Conservation (phyloP, 92 coral and sea anemone genomes). For the Desmophyllum pertusum region DNA sequence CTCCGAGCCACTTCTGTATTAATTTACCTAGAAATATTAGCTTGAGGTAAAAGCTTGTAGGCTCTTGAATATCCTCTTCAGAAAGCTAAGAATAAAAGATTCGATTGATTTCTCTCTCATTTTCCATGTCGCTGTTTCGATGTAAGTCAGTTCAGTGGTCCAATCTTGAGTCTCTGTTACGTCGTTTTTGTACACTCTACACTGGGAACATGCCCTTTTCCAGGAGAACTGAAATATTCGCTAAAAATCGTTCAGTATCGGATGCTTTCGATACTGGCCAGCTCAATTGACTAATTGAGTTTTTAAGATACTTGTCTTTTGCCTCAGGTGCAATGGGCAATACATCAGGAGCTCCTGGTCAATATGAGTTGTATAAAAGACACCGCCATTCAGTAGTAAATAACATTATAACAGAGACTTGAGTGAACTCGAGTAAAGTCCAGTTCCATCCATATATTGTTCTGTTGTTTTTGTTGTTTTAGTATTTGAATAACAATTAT, state of each 20-base stretch:
- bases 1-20: not conserved
- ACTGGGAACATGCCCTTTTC: not conserved
- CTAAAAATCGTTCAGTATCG: not conserved
- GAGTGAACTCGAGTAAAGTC: not conserved
- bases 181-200: no score
- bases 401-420: not conserved
- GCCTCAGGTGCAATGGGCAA: not conserved
- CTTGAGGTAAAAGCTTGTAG: not conserved
- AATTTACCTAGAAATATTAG: not conserved
- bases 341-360: not conserved
- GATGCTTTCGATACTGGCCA: not conserved
- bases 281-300: not conserved
- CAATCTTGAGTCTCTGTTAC: no score
- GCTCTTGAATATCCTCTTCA: not conserved
- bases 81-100: not conserved
- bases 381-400: not conserved
- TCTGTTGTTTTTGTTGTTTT: no score
- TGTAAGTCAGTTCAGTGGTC: not conserved
- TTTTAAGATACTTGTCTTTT: not conserved
- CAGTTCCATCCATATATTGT: no score
- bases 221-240: not conserved
- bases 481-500: no score
- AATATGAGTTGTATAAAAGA: not conserved
- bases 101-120: not conserved
- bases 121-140: not conserved